Percentiles rank a stretch among this genome's conserved stretches.
These are phyloP conservation scores for Aspidoscelis tigris DNA, from an alignment of 2,113 vertebrate genomes.

Conservation along the genomic window DNA sequence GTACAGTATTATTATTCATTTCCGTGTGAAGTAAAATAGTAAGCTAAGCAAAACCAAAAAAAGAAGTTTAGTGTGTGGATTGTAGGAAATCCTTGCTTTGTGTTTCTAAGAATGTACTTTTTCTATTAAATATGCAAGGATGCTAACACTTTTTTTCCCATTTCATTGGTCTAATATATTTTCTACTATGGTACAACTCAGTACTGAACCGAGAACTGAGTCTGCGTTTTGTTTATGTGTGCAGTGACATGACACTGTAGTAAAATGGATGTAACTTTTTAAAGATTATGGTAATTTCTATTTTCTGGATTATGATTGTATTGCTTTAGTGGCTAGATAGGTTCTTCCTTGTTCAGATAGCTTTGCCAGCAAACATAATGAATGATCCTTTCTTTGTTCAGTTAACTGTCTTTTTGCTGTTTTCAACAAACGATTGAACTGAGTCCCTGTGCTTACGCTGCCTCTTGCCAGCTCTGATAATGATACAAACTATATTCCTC, in stretches of 20 bases:
- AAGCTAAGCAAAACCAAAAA: slow-evolving; percentile 30
- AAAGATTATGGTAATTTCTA: slow-evolving; percentile 19
- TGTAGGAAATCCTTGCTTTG: slow-evolving; percentile 49
- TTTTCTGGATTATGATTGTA: slow-evolving; percentile 30
- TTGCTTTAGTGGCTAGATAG: slow-evolving; percentile 41
- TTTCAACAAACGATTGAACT: slow-evolving; percentile 3
- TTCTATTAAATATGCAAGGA: slow-evolving; percentile 37
- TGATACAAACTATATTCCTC: slow-evolving; percentile 13
- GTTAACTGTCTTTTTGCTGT: not conserved
- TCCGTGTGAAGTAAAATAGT: slow-evolving; percentile 50
- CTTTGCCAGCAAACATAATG: slow-evolving; percentile 20
- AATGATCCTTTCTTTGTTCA: slow-evolving; percentile 1
- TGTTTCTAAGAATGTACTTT: slow-evolving; percentile 52
- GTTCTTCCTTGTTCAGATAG: slow-evolving; percentile 31
- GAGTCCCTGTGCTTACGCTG: not conserved
- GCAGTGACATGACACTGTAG: slow-evolving; percentile 30
- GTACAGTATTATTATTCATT: slow-evolving; percentile 45
- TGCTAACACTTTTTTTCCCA: slow-evolving; percentile 35
- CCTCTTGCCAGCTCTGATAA: not conserved
- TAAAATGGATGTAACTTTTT: slow-evolving; percentile 34
- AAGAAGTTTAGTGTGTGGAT: slow-evolving; percentile 16
- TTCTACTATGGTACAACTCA: slow-evolving; percentile 30
- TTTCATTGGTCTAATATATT: slow-evolving; percentile 22
- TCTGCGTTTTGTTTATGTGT: slow-evolving; percentile 44
- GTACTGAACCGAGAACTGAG: slow-evolving; percentile 52